Conservation (phyloP, 2,797 vertebrate species). For the Myotis pilosus region DNA sequence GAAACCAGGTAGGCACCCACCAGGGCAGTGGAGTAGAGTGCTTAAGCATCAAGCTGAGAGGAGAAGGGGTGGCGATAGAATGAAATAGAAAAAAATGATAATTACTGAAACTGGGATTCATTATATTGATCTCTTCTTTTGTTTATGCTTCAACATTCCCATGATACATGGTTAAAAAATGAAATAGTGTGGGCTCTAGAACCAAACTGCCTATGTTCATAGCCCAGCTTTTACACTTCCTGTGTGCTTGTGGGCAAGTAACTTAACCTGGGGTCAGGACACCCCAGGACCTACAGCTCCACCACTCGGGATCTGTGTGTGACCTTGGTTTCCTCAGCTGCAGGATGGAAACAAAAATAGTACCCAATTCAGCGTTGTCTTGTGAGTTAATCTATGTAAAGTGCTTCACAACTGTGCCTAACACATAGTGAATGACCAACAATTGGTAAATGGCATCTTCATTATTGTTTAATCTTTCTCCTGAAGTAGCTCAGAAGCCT, state of each 20-base stretch:
- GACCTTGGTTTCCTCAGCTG: background rate
- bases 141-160: background rate
- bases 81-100: background rate
- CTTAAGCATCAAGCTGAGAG: background rate
- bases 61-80: background rate
- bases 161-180: background rate
- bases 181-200: background rate
- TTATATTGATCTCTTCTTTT: conserved; percentile 16
- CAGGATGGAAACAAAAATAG: background rate
- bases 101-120: background rate
- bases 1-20: background rate
- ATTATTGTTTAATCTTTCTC: background rate
- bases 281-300: no score
- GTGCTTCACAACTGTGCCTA: background rate
- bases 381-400: background rate
- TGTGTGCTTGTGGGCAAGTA: background rate
- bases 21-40: background rate
- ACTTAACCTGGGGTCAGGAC: background rate
- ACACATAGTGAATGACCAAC: background rate
- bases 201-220: background rate
- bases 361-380: background rate
- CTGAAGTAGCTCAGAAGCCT: background rate
- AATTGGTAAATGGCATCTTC: background rate
- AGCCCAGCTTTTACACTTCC: background rate
- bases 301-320: no score